These are phyloP conservation scores for Leptarthrus brevirostris DNA, from an alignment of 2,888 invertebrate genomes.

Conservation along the genomic window DNA sequence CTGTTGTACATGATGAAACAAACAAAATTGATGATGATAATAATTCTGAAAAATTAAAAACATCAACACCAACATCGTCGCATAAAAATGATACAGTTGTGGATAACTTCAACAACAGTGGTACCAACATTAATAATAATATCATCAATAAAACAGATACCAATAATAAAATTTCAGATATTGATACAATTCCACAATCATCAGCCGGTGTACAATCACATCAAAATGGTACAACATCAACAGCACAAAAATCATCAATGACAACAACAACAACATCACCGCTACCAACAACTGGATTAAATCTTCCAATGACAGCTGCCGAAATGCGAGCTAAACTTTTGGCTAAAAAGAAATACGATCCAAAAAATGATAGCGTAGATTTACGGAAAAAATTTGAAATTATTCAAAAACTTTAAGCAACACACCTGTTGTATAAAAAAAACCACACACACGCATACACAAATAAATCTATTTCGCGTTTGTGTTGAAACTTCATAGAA, in stretches of 20 bases:
- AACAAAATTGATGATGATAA: not conserved
- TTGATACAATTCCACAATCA: not conserved
- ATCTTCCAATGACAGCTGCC: constrained; percentile 91
- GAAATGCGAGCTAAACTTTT: constrained; percentile 89
- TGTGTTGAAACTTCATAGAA: too few species aligned
- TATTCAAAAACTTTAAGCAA: constrained; percentile 85
- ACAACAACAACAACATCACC: not conserved
- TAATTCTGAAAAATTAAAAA: not conserved
- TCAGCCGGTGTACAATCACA: not conserved
- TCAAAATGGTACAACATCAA: constrained; percentile 1
- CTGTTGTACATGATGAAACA: not conserved
- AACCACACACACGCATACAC: not conserved
- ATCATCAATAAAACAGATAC: constrained; percentile 30
- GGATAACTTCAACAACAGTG: not conserved
- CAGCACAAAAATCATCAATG: not conserved
- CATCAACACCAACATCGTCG: constrained; percentile 16
- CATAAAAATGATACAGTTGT: constrained; percentile 21
- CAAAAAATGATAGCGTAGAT: constrained; percentile 90
- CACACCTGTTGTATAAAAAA: not conserved
- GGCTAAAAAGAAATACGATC: constrained; percentile 88
- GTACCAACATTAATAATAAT: constrained; percentile 32
- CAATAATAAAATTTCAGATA: constrained; percentile 28
- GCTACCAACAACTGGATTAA: constrained; percentile 68
- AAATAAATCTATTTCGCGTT: too few species aligned
- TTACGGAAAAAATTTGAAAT: constrained; percentile 94